These are phyloP conservation scores for Eospalax fontanierii DNA, from an alignment of 2,797 vertebrate genomes.

Conservation along the genomic window DNA sequence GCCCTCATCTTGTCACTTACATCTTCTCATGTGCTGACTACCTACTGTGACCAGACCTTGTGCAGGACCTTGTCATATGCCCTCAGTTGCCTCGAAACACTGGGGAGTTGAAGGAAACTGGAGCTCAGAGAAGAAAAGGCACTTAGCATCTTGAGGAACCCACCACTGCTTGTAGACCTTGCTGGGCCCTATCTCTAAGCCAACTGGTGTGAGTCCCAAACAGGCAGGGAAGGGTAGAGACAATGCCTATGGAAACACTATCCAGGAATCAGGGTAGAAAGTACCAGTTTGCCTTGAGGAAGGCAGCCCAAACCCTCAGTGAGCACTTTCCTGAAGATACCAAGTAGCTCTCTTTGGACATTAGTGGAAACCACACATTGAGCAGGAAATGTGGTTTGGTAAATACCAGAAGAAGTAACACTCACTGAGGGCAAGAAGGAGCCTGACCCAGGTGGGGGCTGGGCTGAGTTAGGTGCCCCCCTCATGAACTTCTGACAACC, in stretches of 20 bases:
- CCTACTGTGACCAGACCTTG: background rate
- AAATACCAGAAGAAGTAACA: background rate
- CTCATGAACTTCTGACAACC: fast-evolving
- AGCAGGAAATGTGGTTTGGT: background rate
- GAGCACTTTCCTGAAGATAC: background rate
- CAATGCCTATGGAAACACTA: background rate
- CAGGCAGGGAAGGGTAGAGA: too few relatives aligned
- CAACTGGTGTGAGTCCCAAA: background rate
- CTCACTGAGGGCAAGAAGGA: background rate
- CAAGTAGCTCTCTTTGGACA: fast-evolving
- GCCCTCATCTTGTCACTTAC: too few relatives aligned
- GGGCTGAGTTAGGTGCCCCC: background rate
- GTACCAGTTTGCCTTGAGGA: fast-evolving
- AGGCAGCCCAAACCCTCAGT: fast-evolving
- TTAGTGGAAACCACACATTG: background rate
- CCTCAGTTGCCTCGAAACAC: background rate
- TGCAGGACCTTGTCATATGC: background rate
- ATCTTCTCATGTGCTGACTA: background rate
- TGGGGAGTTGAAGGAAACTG: background rate
- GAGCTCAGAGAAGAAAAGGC: background rate
- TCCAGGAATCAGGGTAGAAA: background rate
- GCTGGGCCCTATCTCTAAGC: too few relatives aligned
- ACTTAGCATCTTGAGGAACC: fast-evolving
- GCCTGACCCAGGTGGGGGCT: too few relatives aligned
- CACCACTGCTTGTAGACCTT: fast-evolving